Evolutionary conservation across 2,797 vertebrate genomes (phyloP), one percentile per base, ranked within the genome.

Genomic region (Heliangelus exortis): DNA sequence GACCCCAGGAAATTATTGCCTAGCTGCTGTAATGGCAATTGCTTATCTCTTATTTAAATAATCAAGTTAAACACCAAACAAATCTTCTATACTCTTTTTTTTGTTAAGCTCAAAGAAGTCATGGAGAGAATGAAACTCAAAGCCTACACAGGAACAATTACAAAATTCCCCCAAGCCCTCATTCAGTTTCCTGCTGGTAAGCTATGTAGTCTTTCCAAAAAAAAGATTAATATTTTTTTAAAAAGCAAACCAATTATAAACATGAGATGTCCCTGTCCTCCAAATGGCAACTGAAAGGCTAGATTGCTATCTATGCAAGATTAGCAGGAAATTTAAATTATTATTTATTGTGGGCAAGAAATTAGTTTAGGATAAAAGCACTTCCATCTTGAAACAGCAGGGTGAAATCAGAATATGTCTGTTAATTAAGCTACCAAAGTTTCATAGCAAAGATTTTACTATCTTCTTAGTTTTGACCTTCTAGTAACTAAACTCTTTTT

Each of bases 31-130:
- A 87, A 91, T 78, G 57, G 61, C 83, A 93, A 87, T 59, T 93
- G 67, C 84, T 92, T 93, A 90, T 93, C 95, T 95, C 80, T 92
- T 96, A 94, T 93, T 96, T 90, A 91, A 96, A 95, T 96, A 86
- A 88, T 93, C 92, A 85, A 79, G 67, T 86, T 88, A 94, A 84
- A 84, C 63, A 93, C 61, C 61, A 90, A 97, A 89, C 72, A 95
- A 96, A 95, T 84, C 92, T 93, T 92, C 76, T 91, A 92, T 90
- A 93, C 69, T 93, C 55, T 78, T 61, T 1, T 87, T 94, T 87
- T 68, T 92, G 61, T 91, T 93, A 91, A 84, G 50, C 61, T 83
- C 76, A 91, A 43, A 68, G 84, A 87, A 83, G 75, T 57, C 5
- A 1, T 28, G 48, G 62, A 26, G 73, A 81, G 74, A 90, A 81